A percentile compares a stretch with the other conserved stretches of the same genome.
Evolutionary conservation across 2,113 vertebrate species (phyloP).

Genomic region (Notothenia coriiceps): DNA sequence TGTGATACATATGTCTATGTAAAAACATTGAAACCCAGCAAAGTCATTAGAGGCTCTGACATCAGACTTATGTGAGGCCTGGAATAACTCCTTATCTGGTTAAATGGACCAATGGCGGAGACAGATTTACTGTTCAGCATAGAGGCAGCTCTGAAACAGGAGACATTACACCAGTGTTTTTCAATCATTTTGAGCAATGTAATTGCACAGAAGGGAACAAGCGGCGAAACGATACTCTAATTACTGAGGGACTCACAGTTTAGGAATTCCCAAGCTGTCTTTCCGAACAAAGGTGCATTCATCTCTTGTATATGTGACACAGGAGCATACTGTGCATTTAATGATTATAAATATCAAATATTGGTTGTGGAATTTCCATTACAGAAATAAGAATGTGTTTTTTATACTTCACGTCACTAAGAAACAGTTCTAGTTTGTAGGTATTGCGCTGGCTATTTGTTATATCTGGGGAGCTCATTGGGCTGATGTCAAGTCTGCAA

Average conservation of each 20-base stretch:
- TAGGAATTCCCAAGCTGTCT: conserved; percentile 59
- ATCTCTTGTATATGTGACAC: conserved; percentile 36
- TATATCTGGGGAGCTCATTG: conserved; percentile 66
- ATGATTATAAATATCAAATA: conserved; percentile 63
- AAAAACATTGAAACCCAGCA: conserved; percentile 61
- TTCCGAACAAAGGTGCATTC: conserved; percentile 61
- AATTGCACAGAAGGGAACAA: conserved; percentile 75
- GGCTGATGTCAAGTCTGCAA: conserved; percentile 49
- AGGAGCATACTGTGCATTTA: conserved; percentile 36
- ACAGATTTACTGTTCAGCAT: conserved; percentile 79
- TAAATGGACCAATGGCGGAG: conserved; percentile 64
- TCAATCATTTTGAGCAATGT: conserved; percentile 63
- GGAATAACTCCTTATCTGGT: conserved; percentile 77
- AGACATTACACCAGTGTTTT: conserved; percentile 76
- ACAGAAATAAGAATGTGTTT: conserved; percentile 39
- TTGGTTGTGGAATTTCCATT: conserved; percentile 39
- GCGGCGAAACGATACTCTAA: conserved; percentile 65
- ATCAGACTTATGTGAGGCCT: conserved; percentile 64
- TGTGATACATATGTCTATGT: conserved; percentile 45
- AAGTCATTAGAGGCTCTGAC: conserved; percentile 70
- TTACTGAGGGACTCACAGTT: conserved; percentile 62
- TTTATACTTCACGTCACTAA: conserved; percentile 32
- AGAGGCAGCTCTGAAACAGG: conserved; percentile 72
- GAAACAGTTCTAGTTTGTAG: conserved; percentile 45
- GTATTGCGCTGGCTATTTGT: conserved; percentile 37